Evolutionary conservation across 2,797 vertebrate species (phyloP).

Genomic region (Muscicapa comitata): DNA sequence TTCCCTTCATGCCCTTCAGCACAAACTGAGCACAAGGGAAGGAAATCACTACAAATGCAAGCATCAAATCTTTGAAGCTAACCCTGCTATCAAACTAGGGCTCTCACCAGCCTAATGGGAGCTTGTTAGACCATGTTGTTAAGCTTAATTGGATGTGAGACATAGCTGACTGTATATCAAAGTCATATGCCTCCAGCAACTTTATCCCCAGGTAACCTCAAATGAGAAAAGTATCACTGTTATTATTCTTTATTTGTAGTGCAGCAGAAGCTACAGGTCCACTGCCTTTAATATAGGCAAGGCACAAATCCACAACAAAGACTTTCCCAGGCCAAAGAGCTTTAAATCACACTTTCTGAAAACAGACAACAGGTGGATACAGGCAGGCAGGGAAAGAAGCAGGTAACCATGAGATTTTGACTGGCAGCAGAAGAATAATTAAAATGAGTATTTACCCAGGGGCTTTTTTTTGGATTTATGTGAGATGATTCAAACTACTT

Average conservation of each 20-base stretch:
- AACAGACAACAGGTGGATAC: conserved; percentile 60
- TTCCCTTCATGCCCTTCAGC: conserved; percentile 38
- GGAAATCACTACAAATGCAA: conserved; percentile 49
- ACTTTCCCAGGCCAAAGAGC: conserved; percentile 60
- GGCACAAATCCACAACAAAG: conserved; percentile 63
- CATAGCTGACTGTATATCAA: conserved; percentile 55
- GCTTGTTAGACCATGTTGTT: conserved; percentile 56
- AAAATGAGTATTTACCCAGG: conserved; percentile 27
- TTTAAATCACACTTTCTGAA: conserved; percentile 46
- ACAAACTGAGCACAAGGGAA: conserved; percentile 14
- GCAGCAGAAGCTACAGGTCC: conserved; percentile 44
- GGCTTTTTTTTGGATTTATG: conserved; percentile 3
- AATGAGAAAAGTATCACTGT: conserved; percentile 59
- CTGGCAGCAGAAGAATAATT: conserved; percentile 39
- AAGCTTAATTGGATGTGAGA: conserved; percentile 58
- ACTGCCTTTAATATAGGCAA: conserved; percentile 47
- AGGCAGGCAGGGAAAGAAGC: conserved; percentile 39
- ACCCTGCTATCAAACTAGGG: conserved; percentile 28
- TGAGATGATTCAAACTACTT: conserved; percentile 13
- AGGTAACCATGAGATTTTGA: conserved; percentile 40
- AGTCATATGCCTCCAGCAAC: conserved; percentile 56
- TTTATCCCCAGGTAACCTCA: conserved; percentile 65
- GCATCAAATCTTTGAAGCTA: conserved; percentile 40
- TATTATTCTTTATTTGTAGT: conserved; percentile 62
- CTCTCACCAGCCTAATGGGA: conserved; percentile 46